Evolutionary conservation across 2,113 vertebrate species (phyloP), one percentile per base, ranked within the genome.

Genomic region (Acanthochromis polyacanthus): DNA sequence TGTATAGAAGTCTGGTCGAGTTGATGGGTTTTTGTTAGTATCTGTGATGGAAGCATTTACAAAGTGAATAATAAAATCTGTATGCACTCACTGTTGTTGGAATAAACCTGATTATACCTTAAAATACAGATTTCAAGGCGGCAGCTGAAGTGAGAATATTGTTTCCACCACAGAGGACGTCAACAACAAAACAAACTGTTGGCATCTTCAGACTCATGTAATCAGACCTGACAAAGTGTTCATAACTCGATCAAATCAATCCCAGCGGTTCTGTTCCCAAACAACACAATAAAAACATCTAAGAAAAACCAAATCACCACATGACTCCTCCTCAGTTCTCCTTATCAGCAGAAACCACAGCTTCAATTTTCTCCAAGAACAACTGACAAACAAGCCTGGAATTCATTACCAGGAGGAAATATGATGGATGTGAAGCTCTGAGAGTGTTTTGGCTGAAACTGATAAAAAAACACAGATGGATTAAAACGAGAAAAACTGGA

Each of bases 271-370:
- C n/a, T 6, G 2, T 28, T 62, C 25, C 53, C 23, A 15, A 69
- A 74, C 28, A 66, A 56, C 32, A 16, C 14, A 1, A 46, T 73
- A 65, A 65, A 62, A 61, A 66, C 50, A 73, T 69, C 38, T 2
- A 6, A 8, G 46, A 58, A 66, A 68, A 57, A 57, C 46, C 1
- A 22, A 48, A 30, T 62, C 14, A 4, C 3, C 23, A 38, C 15
- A 32, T 4, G 15, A 11, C 74, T 72, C 30, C 52, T 19, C 58
- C 5, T 17, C n/a, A 5, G 6, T 38, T 38, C 4, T 70, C 22
- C 43, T 63, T 40, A 81, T 68, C 46, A 45, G 62, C 17, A 8
- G 53, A 36, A n/a, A 0, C 32, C 12, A 50, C 32, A 71, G 43
- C 25, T 52, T 68, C 43, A 68, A 1, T 50, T 78, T 28, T 17